Evolutionary conservation across 2,797 vertebrate genomes (phyloP).

Genomic region (Denticeps clupeoides): DNA sequence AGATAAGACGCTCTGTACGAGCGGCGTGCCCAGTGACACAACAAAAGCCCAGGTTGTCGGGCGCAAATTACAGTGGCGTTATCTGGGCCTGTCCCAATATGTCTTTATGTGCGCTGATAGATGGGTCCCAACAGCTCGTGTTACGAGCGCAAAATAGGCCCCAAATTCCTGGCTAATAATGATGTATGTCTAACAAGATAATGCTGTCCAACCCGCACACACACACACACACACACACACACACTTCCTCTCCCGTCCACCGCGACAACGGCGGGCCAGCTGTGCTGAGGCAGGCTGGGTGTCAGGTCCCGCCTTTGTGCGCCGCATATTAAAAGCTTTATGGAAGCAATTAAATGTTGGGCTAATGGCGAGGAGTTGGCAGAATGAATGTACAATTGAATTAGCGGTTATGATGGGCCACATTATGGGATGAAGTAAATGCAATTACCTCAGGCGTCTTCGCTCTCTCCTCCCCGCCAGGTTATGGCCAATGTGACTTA

Average conservation of each 20-base stretch:
- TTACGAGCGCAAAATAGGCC: slow-evolving; percentile 67
- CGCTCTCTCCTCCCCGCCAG: slow-evolving; percentile 52
- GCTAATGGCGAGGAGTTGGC: slow-evolving; percentile 91
- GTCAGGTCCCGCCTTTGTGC: slow-evolving; percentile 68
- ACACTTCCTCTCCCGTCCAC: slow-evolving; percentile 29
- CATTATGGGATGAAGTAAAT: slow-evolving; percentile 93
- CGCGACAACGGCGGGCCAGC: slow-evolving; percentile 72
- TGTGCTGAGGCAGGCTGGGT: slow-evolving; percentile 65
- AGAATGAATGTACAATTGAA: slow-evolving; percentile 89
- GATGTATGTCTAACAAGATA: slow-evolving; percentile 74
- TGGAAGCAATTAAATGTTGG: slow-evolving; percentile 93
- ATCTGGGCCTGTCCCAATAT: slow-evolving; percentile 42
- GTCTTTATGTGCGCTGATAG: neutral
- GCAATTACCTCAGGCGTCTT: slow-evolving; percentile 81
- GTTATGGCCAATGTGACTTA: slow-evolving; percentile 78
- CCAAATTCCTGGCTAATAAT: slow-evolving; percentile 75
- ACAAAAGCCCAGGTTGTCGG: slow-evolving; percentile 62
- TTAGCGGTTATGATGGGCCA: slow-evolving; percentile 88
- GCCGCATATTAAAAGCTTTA: slow-evolving; percentile 97
- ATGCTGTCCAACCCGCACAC: slow-evolving; percentile 45
- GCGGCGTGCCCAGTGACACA: slow-evolving; percentile 44
- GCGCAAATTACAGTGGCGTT: slow-evolving; percentile 39
- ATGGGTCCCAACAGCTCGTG: slow-evolving; percentile 43
- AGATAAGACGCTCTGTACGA: slow-evolving; percentile 75
- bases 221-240: neutral